Evolutionary conservation across 2,797 vertebrate species (phyloP), one percentile per base, ranked within the genome.

Genomic region (Hirundo rustica): DNA sequence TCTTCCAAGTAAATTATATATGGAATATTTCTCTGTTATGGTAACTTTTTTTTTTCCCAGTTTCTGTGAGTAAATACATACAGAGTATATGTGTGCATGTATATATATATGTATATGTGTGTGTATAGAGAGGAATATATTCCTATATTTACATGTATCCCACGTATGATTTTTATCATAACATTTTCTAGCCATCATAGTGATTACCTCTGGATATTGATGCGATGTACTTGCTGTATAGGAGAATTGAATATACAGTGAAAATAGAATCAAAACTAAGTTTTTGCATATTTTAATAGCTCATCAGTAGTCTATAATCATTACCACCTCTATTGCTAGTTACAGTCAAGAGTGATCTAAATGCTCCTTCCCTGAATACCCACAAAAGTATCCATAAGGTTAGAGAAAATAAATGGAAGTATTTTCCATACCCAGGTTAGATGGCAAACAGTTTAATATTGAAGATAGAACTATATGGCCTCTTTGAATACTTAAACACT

Each of bases 21-120:
- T 51, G 36, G 16, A 68, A 34, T 4, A 40, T 60, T 54, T 47
- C 20, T 68, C 18, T 62, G 5, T 81, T 36, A 19, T 23, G 10
- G 42, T 78, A 48, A 9, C 2, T 2, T 15, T 78, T 82, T 51
- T 50, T 36, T 36, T 36, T n/a, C n/a, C n/a, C 29, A 71, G 19
- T 66, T 62, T 66, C 21, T 45, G 4, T 65, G 7, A 82, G 13
- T 79, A 71, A 62, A 85, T 53, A 66, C 5, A n/a, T 36, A 26
- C 11, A 58, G 16, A 50, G 15, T 36, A 16, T 40, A 32, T 60
- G 2, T 30, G 4, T 64, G 13, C 9, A 30, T 29, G 3, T 36
- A 0, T 16, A 8, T 45, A 4, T 34, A 1, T 42, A 42, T 79
- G 0, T 45, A 12, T 65, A 3, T 62, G 1, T 26, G 1, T 55